Conservation (phyloP, 2,113 vertebrate species). For the Isichthys henryi region DNA sequence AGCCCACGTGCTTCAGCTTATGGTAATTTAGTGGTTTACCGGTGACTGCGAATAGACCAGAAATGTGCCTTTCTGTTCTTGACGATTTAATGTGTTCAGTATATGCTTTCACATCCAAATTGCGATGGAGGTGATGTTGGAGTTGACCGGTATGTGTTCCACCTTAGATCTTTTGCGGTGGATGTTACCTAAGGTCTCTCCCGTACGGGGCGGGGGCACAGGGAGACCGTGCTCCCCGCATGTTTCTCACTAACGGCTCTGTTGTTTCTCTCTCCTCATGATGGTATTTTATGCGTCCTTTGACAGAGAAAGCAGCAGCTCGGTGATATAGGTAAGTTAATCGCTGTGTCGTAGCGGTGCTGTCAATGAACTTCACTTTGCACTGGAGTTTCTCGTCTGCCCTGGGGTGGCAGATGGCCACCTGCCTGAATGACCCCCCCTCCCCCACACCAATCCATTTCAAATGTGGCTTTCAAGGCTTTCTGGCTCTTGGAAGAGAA, state of each 20-base stretch:
- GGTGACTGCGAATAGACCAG: not conserved
- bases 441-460: not conserved
- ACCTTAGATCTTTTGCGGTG: not conserved
- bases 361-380: slow-evolving; percentile 21
- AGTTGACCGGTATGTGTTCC: not conserved
- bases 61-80: not conserved
- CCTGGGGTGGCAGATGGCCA: not conserved
- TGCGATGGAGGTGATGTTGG: not conserved
- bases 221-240: slow-evolving; percentile 43
- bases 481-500: not conserved
- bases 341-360: slow-evolving; percentile 21
- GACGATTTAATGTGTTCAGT: not conserved
- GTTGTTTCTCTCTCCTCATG: slow-evolving; percentile 61
- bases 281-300: slow-evolving; percentile 57
- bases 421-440: not conserved
- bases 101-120: not conserved
- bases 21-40: not conserved
- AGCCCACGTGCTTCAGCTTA: not conserved
- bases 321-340: slow-evolving; percentile 67
- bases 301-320: slow-evolving; percentile 64
- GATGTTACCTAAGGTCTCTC: not conserved
- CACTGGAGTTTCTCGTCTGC: slow-evolving; percentile 2
- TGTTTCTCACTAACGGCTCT: slow-evolving; percentile 61
- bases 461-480: not conserved
- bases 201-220: slow-evolving; percentile 36